Evolutionary conservation across 2,888 invertebrate species (phyloP).

Genomic region (Xylota segnis): DNA sequence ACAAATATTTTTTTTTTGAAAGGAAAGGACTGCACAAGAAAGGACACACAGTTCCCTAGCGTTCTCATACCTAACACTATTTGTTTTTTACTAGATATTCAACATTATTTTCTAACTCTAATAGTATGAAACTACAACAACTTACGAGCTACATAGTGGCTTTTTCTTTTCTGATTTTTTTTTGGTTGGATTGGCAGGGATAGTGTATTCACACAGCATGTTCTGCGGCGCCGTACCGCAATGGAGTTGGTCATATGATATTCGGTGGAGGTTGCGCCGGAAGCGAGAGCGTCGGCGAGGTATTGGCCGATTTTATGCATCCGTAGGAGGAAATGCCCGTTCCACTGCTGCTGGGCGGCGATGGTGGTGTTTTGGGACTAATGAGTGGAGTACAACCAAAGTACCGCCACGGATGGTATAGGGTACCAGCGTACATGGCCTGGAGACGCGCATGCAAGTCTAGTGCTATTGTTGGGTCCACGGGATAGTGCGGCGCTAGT

Average conservation of each 20-base stretch:
- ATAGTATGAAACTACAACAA: conserved; percentile 68
- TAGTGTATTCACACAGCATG: conserved; percentile 80
- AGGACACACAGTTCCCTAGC: not conserved
- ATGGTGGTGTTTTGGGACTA: conserved; percentile 83
- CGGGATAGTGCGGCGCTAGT: conserved; percentile 82
- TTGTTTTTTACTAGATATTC: conserved; percentile 33
- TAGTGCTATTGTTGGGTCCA: conserved; percentile 84
- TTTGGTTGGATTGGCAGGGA: conserved; percentile 46
- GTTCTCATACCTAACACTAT: not conserved
- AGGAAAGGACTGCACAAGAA: no score
- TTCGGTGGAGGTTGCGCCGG: conserved; percentile 81
- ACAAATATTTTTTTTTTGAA: not conserved
- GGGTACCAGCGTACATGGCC: conserved; percentile 84
- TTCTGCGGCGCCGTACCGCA: conserved; percentile 84
- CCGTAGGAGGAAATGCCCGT: conserved; percentile 82
- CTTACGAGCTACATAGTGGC: conserved; percentile 35
- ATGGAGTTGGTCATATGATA: conserved; percentile 85
- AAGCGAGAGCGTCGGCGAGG: conserved; percentile 81
- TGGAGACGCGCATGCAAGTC: conserved; percentile 84
- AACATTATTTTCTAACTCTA: conserved; percentile 59
- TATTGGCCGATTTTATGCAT: conserved; percentile 83
- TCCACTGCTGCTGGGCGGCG: conserved; percentile 83
- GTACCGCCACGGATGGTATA: conserved; percentile 84
- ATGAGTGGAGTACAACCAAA: conserved; percentile 82
- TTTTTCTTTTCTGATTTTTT: conserved; percentile 27